phyloP scores from a whole-genome alignment of 1,140 invertebrate species.

The Polypedilum pembai region DNA sequence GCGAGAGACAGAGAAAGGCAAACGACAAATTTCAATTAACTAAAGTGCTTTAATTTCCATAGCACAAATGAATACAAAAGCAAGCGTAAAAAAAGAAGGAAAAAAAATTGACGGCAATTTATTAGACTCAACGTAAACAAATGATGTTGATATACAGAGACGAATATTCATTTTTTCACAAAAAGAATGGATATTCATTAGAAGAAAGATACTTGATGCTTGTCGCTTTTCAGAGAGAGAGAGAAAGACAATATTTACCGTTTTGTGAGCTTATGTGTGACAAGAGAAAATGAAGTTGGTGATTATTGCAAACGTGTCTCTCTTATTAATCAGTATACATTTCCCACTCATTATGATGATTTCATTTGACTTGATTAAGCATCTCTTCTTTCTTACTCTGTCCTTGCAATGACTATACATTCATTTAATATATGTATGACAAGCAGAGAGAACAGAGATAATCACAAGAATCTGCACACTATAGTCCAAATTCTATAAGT shows the following conservation, averaged over 20 bases:
- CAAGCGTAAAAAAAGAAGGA: not conserved
- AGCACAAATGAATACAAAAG: not conserved
- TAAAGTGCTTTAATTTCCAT: slow-evolving; percentile 26
- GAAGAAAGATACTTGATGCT: not conserved
- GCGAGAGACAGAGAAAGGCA: not conserved
- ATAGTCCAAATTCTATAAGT: too few relatives aligned
- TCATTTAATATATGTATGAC: too few relatives aligned
- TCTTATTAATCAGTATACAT: slow-evolving; percentile 24
- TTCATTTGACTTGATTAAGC: slow-evolving; percentile 2
- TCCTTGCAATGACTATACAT: too few relatives aligned
- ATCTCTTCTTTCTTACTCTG: not conserved
- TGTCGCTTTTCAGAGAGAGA: too few relatives aligned
- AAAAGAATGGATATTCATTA: not conserved
- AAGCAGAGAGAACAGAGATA: too few relatives aligned
- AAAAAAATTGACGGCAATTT: slow-evolving; percentile 13
- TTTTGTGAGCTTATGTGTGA: not conserved
- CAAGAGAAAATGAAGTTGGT: not conserved
- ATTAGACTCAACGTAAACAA: slow-evolving; percentile 23
- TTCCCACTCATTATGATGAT: slow-evolving; percentile 24
- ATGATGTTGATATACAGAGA: slow-evolving; percentile 18
- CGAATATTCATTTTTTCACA: not conserved
- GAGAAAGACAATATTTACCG: too few relatives aligned
- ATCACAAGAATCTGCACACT: too few relatives aligned
- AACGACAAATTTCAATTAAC: slow-evolving; percentile 18
- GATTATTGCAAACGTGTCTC: slow-evolving; percentile 26